Base-by-base conservation (phyloP, 2,888 invertebrate species). In the Archips xylosteana region DNA sequence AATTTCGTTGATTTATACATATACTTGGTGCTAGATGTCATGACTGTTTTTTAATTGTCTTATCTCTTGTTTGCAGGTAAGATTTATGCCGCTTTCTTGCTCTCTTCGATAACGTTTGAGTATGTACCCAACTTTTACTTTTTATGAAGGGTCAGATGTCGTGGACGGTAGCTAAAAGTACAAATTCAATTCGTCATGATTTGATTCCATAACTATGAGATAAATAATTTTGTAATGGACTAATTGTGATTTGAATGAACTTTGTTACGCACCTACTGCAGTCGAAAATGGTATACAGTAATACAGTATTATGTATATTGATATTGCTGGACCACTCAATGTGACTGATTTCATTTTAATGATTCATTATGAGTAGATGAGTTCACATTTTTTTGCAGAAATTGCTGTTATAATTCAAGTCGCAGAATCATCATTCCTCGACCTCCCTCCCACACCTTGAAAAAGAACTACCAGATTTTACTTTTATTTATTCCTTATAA, bases 31-130 rank as follows among this genome's bases (percentile, higher is more conserved):
- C 68, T 79, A 78, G 77, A 80, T 76, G 76, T 69, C 61, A 76
- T 79, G 79, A 82, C 77, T 81, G 77, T 81, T 83, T 83, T 82
- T 84, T 83, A 83, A 65, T 83, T 82, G 77, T 83, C 76, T 75
- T 81, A 74, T 76, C 81, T 79, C 82, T 79, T 73, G 67, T 83
- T 87, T 86, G 83, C 85, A 87, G 63, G 87, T 87, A 87, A 87
- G 85, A 82, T 83, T 83, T 78, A 82, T 78, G 74, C 70, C 75
- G 76, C 79, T 83, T 83, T 83, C 80, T 74, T 84, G 75, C 71
- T 77, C 71, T 76, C 63, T 77, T 62, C 75, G 75, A 78, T 78
- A 77, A 60, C 64, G 23, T 10, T 67, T 49, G 36, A 75, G 76
- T 79, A 51, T 75, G 76, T 76, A 76, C n/a, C 47, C 67, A 51